phyloP scores from a whole-genome alignment of 2,888 invertebrate genomes.

The Drosophila neutralis region DNA sequence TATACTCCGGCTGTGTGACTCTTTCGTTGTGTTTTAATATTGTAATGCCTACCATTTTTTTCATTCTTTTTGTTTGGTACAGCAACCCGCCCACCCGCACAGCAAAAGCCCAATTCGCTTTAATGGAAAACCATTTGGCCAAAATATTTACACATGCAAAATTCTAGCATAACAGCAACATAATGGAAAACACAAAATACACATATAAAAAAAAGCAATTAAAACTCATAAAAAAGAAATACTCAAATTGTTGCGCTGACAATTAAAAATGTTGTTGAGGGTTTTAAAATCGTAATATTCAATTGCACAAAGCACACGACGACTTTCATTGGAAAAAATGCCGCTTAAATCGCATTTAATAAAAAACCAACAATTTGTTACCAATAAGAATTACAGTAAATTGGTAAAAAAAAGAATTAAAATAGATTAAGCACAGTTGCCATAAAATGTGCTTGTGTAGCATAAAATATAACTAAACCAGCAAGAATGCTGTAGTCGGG shows the following conservation, averaged over 20 bases:
- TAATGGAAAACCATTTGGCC: slow-evolving; percentile 72
- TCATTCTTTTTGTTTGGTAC: slow-evolving; percentile 25
- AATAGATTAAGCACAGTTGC: neutral
- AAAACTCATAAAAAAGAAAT: slow-evolving; percentile 25
- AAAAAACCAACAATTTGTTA: slow-evolving; percentile 44
- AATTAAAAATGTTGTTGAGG: slow-evolving; percentile 56
- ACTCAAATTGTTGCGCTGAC: slow-evolving; percentile 35
- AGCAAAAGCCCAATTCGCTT: slow-evolving; percentile 34
- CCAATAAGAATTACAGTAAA: slow-evolving; percentile 12
- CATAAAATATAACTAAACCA: neutral
- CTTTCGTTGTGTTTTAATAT: slow-evolving; percentile 66
- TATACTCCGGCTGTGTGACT: slow-evolving; percentile 21
- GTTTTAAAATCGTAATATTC: slow-evolving; percentile 40
- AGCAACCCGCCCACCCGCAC: neutral
- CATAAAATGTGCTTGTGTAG: neutral
- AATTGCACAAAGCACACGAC: slow-evolving; percentile 46
- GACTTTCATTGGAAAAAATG: slow-evolving; percentile 58
- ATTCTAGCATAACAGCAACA: slow-evolving; percentile 28
- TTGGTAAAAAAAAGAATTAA: neutral
- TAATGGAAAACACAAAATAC: slow-evolving; percentile 14
- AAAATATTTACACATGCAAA: slow-evolving; percentile 49
- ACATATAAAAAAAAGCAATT: slow-evolving; percentile 28
- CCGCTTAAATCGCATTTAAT: slow-evolving; percentile 74
- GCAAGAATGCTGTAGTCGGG: neutral
- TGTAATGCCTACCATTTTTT: slow-evolving; percentile 68